phyloP scores from a whole-genome alignment of 2,113 vertebrate genomes.

The Condylura cristata region DNA sequence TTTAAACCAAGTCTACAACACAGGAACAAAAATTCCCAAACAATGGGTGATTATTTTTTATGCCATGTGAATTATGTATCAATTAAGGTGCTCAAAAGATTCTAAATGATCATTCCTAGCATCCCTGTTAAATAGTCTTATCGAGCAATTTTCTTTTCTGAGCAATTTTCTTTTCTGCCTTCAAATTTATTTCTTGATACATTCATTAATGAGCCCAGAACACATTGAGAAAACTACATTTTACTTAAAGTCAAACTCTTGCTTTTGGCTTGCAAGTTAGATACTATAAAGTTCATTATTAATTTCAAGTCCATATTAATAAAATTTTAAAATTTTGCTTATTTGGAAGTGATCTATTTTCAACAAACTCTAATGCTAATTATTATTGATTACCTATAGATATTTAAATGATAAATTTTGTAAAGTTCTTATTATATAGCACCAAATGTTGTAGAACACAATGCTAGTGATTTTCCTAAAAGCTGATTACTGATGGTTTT shows the following conservation, averaged over 20 bases:
- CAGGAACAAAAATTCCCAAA: too few relatives aligned
- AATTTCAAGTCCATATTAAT: neutral
- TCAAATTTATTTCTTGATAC: neutral
- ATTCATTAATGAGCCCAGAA: neutral
- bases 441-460: conserved; percentile 16
- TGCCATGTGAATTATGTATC: neutral
- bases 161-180: neutral
- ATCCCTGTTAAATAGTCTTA: neutral
- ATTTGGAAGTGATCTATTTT: neutral
- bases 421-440: neutral
- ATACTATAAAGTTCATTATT: neutral
- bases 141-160: neutral
- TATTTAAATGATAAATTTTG: neutral
- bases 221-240: neutral
- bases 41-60: too few relatives aligned
- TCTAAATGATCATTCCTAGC: neutral
- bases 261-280: neutral
- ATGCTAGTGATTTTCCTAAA: neutral
- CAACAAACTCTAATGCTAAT: neutral
- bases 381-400: neutral
- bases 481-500: neutral
- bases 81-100: neutral
- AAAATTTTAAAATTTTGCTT: neutral
- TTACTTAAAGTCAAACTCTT: neutral
- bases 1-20: too few relatives aligned